Evolutionary conservation across 2,888 invertebrate species (phyloP), one percentile per base, ranked within the genome.

Genomic region (Pasiphila rectangulata): DNA sequence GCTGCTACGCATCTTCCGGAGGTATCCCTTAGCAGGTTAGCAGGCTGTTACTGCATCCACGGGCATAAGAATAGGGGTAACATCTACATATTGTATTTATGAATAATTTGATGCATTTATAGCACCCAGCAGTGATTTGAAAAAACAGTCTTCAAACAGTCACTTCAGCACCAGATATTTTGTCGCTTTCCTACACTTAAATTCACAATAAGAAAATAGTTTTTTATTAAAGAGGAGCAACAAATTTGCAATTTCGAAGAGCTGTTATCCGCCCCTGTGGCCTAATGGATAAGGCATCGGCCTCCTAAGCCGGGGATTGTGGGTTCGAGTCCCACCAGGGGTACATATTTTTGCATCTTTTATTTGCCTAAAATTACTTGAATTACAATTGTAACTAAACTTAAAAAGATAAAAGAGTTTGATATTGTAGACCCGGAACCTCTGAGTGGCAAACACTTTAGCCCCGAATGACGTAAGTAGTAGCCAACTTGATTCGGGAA

Each of bases 201-300:
- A n/a, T n/a, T n/a, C n/a, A n/a, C n/a, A n/a, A 24, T 7, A 24
- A 5, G 3, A 25, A 25, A 25, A 25, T 2, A 13, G 1, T 5
- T 27, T 27, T 4, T 27, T 27, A 13, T 1, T 4, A 2, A 15
- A 4, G 13, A 5, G 7, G 15, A 1, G 27, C 15, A 15, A 23
- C n/a, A 15, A 10, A 36, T 40, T 4, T 6, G 16, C 36, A 49
- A 40, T 44, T 49, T 49, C 36, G 29, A 6, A 3, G 0, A 0
- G 9, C 57, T 69, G 38, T 10, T 6, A 45, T 27, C 30, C 30
- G 92, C 92, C 92, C 92, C 92, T 92, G 92, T 92, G 92, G 92
- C 92, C 92, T 92, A 92, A 92, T 92, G 92, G 92, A 92, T 92
- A 92, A 92, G 92, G 92, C 92, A 92, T 92, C 92, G 92, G 92